phyloP scores from a whole-genome alignment of 2,797 vertebrate species.

The Semotilus atromaculatus region DNA sequence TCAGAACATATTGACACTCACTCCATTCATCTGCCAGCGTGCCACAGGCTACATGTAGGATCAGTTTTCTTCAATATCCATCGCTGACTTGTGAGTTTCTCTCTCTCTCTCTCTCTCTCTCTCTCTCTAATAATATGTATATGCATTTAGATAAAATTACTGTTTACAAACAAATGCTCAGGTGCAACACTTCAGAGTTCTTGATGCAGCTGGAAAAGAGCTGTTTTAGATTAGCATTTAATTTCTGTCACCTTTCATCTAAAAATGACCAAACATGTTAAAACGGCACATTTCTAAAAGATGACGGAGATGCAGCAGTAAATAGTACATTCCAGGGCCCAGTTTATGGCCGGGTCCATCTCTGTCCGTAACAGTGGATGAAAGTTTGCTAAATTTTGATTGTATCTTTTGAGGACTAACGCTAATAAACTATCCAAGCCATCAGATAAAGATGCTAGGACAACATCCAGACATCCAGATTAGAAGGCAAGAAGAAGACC shows the following conservation, averaged over 20 bases:
- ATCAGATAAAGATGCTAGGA: no score
- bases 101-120: not conserved
- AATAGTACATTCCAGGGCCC: no score
- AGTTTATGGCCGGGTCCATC: no score
- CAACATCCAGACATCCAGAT: no score
- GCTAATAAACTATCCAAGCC: no score
- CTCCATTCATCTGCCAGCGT: constrained; percentile 50
- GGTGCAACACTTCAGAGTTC: not conserved
- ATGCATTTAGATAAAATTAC: not conserved
- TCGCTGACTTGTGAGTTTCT: constrained; percentile 4
- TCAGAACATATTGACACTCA: constrained; percentile 41
- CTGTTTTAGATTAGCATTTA: not conserved
- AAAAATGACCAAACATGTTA: not conserved
- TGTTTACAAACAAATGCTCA: not conserved
- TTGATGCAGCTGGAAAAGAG: not conserved
- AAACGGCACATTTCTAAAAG: not conserved
- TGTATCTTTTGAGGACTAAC: no score
- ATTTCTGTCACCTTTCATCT: not conserved
- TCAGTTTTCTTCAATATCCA: constrained; percentile 39
- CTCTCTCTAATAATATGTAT: not conserved
- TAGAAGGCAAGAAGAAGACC: no score
- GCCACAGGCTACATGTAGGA: constrained; percentile 53
- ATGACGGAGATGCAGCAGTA: no score
- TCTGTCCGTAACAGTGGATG: no score
- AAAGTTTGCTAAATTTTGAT: no score